phyloP scores from a whole-genome alignment of 2,113 vertebrate genomes.

The Phyllostomus discolor region DNA sequence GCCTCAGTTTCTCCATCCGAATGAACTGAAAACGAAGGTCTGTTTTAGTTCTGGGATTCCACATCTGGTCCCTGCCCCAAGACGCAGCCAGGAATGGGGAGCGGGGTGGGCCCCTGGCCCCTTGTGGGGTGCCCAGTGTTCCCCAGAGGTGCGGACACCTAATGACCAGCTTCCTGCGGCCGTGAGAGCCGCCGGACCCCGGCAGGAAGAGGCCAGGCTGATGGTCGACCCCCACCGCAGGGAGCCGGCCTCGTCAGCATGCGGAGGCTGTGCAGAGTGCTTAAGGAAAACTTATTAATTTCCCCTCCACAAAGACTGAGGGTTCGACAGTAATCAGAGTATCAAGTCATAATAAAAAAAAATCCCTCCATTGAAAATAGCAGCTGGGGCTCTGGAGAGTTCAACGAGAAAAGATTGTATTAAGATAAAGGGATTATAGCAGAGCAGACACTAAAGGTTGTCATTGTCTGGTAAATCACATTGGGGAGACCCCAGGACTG shows the following conservation, averaged over 20 bases:
- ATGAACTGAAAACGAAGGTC: not conserved
- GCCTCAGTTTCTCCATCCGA: not conserved
- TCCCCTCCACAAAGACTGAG: conserved; percentile 77
- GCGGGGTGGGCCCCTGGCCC: not conserved
- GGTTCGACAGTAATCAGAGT: conserved; percentile 78
- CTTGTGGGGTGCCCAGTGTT: not conserved
- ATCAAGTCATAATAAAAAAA: conserved; percentile 76
- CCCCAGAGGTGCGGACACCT: not conserved
- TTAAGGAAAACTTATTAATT: conserved; percentile 83
- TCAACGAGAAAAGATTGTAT: conserved; percentile 80
- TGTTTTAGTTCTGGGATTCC: not conserved
- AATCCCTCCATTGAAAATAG: conserved; percentile 71
- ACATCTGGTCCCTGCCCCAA: not conserved
- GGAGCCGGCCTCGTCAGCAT: conserved; percentile 68
- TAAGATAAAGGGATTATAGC: conserved; percentile 83
- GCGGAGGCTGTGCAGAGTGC: conserved; percentile 58
- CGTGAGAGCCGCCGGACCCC: conserved; percentile 7
- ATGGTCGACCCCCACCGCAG: not conserved
- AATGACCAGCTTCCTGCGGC: not conserved
- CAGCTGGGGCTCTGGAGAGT: conserved; percentile 75
- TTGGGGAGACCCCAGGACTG: conserved; percentile 68
- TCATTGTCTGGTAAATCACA: conserved; percentile 74
- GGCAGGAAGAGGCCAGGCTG: conserved; percentile 53
- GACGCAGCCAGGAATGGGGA: not conserved
- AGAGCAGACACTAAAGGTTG: conserved; percentile 73